Evolutionary conservation across 2,113 vertebrate species (phyloP), one percentile per base, ranked within the genome.

Genomic region (Protomyctophum bolini): DNA sequence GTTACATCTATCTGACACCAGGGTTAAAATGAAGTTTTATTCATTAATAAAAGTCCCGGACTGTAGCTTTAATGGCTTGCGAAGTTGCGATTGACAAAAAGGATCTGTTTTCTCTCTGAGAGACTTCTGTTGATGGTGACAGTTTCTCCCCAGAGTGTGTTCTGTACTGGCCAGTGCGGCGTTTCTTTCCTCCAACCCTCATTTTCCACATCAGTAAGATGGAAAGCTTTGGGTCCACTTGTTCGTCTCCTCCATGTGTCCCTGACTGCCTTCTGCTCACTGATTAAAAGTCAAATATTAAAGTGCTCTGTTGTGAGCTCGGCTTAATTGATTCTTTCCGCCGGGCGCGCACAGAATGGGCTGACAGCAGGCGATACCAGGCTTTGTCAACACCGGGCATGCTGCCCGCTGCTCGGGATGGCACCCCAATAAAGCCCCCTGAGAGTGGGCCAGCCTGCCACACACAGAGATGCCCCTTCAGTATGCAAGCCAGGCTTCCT

Each of bases 241-340:
- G 33, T 3, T 41, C 33, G 0, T 4, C 70, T 83, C 76, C 58
- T 80, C 66, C 75, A 51, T 68, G 77, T 68, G 77, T 66, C 63
- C 82, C 79, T 48, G 72, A 64, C 68, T 69, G 84, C 75, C 66
- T 74, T 79, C 80, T 86, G 82, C 76, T 76, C 71, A 41, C 78
- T 88, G 86, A 92, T 91, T 90, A 88, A 82, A 88, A 90, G 89
- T 90, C 82, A 91, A 88, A 92, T 92, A 92, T 90, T 90, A 92
- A 89, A 92, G 84, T 86, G 82, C 75, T 86, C 77, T 86, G 86
- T 91, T 87, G 88, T 92, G 82, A 85, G 83, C 82, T 66, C 10
- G 45, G 72, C 79, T 77, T 92, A 92, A 93, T 92, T 92, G 90
- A 92, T 92, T 92, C 83, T 91, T 90, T 91, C 88, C 85, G 81